A percentile compares a stretch with the other conserved stretches of the same genome.
These are phyloP conservation scores for Acromyrmex charruanus DNA, from an alignment of 1,140 invertebrate species.

Conservation along the genomic window DNA sequence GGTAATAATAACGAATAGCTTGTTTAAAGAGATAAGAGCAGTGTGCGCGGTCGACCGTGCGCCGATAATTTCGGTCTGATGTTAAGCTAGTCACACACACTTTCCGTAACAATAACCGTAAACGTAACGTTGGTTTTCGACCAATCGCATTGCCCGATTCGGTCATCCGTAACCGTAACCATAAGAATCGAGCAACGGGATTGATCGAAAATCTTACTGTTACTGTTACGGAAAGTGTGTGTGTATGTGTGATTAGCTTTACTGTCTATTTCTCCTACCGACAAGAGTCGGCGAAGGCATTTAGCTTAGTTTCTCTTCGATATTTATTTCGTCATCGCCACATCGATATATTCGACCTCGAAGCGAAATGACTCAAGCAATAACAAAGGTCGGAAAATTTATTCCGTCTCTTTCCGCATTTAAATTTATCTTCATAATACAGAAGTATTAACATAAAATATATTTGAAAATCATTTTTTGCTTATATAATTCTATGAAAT, in stretches of 20 bases:
- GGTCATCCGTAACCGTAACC: no score
- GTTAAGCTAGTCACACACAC: slow-evolving; percentile 12
- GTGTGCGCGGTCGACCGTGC: slow-evolving; percentile 44
- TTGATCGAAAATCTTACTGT: no score
- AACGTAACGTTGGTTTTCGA: no score
- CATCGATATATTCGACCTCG: slow-evolving; percentile 3
- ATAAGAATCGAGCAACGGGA: no score
- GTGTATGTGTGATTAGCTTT: not conserved
- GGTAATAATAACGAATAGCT: slow-evolving; percentile 25
- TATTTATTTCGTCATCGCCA: slow-evolving; percentile 47
- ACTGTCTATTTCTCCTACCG: slow-evolving; percentile 64
- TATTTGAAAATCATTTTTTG: slow-evolving; percentile 1
- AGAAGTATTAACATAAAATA: not conserved
- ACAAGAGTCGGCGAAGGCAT: slow-evolving; percentile 17
- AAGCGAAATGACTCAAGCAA: slow-evolving; percentile 4
- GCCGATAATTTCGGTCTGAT: slow-evolving; percentile 71
- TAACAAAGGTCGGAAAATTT: not conserved
- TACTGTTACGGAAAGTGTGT: no score
- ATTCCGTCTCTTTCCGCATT: not conserved
- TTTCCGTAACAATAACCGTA: no score
- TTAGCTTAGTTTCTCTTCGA: slow-evolving; percentile 26
- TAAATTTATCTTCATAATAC: not conserved
- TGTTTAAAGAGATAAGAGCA: slow-evolving; percentile 69
- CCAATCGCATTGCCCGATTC: no score
- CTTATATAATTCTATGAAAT: not conserved